phyloP scores from a whole-genome alignment of 2,797 vertebrate genomes.

The Delichon dasypus region DNA sequence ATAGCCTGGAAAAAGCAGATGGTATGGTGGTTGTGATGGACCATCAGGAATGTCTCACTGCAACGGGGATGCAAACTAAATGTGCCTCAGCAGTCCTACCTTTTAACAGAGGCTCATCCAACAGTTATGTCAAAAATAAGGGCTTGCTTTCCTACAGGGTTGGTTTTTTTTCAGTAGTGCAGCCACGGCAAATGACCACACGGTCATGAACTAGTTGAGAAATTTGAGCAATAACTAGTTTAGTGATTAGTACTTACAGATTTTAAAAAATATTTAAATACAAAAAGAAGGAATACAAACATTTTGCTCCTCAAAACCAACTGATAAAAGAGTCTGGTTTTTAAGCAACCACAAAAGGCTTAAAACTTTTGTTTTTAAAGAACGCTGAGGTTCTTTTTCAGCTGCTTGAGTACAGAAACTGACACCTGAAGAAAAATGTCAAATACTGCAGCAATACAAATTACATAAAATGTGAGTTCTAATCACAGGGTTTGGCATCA shows the following conservation, averaged over 20 bases:
- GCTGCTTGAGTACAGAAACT: not conserved
- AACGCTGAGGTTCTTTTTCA: not conserved
- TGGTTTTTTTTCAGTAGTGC: not conserved
- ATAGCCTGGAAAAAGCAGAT: constrained; percentile 55
- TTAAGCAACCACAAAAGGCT: not conserved
- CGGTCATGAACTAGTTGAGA: not conserved
- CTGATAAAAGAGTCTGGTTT: not conserved
- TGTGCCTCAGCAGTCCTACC: constrained; percentile 14
- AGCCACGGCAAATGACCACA: not conserved
- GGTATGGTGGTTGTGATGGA: constrained; percentile 30
- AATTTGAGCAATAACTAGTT: not conserved
- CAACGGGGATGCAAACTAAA: constrained; percentile 13
- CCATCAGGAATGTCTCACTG: constrained; percentile 41
- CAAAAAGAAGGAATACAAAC: not conserved
- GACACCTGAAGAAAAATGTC: not conserved
- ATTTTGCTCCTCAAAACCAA: not conserved
- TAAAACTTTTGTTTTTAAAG: not conserved
- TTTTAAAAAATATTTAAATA: not conserved
- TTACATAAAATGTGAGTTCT: not conserved
- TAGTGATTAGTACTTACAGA: not conserved
- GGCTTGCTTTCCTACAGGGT: not conserved
- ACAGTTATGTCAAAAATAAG: not conserved
- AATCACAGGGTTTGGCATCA: not conserved
- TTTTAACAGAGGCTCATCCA: not conserved
- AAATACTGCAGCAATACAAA: not conserved